A percentile compares a stretch with the other conserved stretches of the same genome.
phyloP scores from a whole-genome alignment of 2,797 vertebrate species.

The Hemibagrus guttatus region DNA sequence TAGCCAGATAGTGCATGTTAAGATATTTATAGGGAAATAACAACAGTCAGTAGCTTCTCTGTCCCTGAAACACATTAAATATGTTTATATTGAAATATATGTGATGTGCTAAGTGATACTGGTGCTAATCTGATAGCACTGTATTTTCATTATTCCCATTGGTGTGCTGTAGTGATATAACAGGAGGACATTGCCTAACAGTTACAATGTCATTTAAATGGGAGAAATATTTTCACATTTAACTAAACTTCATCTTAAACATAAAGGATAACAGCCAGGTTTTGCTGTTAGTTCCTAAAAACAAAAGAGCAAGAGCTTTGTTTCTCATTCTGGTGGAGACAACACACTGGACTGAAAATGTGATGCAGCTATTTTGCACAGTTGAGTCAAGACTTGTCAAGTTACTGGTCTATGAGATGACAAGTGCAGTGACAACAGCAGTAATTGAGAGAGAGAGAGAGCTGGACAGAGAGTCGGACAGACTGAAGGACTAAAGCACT shows the following conservation, averaged over 20 bases:
- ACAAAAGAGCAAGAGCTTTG: neutral
- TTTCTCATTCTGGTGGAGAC: neutral
- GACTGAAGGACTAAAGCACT: neutral
- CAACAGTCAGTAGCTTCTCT: neutral
- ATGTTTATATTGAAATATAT: conserved; percentile 11
- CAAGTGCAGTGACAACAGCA: neutral
- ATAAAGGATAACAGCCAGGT: neutral
- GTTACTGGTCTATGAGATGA: neutral
- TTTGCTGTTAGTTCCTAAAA: conserved; percentile 2
- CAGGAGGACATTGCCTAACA: no score
- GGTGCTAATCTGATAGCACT: neutral
- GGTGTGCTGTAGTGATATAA: neutral
- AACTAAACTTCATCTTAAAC: neutral
- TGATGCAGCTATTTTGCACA: neutral
- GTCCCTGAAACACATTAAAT: neutral
- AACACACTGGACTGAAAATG: neutral
- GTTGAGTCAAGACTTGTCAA: neutral
- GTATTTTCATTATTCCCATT: neutral
- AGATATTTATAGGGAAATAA: neutral
- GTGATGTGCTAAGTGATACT: neutral
- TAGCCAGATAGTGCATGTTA: neutral
- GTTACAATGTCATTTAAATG: neutral
- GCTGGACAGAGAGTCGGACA: neutral
- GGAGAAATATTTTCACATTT: neutral
- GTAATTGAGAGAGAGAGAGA: neutral